phyloP scores from a whole-genome alignment of 2,113 vertebrate species.

The Machaerirhynchus nigripectus region DNA sequence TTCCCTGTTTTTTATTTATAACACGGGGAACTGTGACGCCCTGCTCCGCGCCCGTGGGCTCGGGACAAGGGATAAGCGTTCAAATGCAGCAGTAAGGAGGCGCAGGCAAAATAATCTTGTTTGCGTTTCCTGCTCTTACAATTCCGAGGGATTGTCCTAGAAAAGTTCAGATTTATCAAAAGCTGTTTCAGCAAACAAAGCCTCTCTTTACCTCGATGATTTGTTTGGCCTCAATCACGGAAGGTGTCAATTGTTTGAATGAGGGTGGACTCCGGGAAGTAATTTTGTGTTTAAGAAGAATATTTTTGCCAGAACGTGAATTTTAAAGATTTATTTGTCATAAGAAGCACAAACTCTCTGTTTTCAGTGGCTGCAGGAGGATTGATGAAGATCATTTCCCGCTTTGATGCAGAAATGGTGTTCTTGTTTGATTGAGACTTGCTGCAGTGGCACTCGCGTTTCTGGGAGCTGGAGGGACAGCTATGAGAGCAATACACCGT shows the following conservation, averaged over 20 bases:
- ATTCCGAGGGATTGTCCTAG: no score
- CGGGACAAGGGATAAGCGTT: no score
- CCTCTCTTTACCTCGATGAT: rapidly evolving
- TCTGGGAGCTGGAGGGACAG: not conserved
- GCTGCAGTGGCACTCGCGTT: not conserved
- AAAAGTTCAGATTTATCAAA: not conserved
- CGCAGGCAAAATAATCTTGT: not conserved
- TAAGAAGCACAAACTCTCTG: not conserved
- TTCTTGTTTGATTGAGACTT: not conserved
- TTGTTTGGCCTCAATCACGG: not conserved
- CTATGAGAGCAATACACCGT: not conserved
- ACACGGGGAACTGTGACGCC: no score
- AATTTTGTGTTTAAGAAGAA: not conserved
- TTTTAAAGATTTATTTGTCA: not conserved
- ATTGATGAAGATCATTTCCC: not conserved
- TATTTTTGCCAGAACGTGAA: not conserved
- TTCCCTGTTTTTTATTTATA: no score
- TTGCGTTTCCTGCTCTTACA: not conserved
- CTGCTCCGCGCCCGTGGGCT: no score
- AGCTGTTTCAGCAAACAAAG: not conserved
- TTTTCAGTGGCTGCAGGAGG: not conserved
- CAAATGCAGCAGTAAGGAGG: not conserved
- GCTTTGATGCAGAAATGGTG: not conserved
- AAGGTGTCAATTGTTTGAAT: not conserved
- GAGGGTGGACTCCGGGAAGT: rapidly evolving